These are phyloP conservation scores for Tor tambroides DNA, from an alignment of 2,113 vertebrate species.

Conservation along the genomic window DNA sequence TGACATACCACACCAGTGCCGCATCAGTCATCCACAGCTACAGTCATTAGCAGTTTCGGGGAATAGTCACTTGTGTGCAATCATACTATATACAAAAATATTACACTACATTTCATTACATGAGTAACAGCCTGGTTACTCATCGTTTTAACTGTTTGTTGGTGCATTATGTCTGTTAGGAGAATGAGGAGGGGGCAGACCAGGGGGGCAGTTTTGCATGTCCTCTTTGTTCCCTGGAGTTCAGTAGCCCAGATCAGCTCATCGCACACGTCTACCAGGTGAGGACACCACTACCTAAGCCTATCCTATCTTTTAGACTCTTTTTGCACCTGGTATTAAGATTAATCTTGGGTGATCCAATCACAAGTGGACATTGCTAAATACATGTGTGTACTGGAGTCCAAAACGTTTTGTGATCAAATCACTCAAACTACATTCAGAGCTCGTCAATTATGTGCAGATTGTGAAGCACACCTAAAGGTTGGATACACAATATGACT, in stretches of 20 bases:
- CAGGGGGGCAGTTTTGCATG: slow-evolving; percentile 79
- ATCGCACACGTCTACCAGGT: slow-evolving; percentile 97
- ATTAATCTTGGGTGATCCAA: neutral
- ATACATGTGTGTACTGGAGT: neutral
- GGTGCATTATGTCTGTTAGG: slow-evolving; percentile 64
- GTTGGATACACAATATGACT: neutral
- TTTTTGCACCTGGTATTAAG: neutral
- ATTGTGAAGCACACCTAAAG: neutral
- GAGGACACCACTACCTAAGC: slow-evolving; percentile 51
- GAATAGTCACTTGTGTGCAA: neutral
- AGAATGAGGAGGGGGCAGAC: slow-evolving; percentile 74
- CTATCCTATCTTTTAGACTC: neutral
- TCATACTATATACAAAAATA: slow-evolving; percentile 7
- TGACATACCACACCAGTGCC: slow-evolving; percentile 40
- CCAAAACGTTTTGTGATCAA: neutral
- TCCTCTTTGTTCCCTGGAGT: slow-evolving; percentile 92
- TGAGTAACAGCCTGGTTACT: neutral
- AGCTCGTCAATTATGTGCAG: neutral
- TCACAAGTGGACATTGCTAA: too few relatives aligned
- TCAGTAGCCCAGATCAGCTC: slow-evolving; percentile 89
- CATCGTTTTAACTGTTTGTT: slow-evolving; percentile 28
- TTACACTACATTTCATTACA: neutral
- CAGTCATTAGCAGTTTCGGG: neutral
- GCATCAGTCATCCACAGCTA: slow-evolving; percentile 38
- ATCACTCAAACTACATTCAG: neutral